phyloP scores from a whole-genome alignment of 2,888 invertebrate genomes.

The Limnephilus marmoratus region DNA sequence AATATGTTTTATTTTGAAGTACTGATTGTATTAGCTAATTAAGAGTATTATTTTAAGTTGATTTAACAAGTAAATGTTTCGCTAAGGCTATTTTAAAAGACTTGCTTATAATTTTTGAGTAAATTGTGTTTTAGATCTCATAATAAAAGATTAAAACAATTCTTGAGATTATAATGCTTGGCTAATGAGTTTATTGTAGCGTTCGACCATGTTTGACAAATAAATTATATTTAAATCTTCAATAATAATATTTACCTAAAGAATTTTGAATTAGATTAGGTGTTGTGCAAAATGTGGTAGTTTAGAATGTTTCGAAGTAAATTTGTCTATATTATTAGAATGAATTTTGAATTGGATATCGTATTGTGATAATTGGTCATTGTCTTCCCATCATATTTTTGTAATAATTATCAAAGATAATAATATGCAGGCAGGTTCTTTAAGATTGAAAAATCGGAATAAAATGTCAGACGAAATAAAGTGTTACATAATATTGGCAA shows the following conservation, averaged over 20 bases:
- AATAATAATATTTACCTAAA: neutral
- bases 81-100: neutral
- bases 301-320: neutral
- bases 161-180: neutral
- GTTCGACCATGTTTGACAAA: neutral
- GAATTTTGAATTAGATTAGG: neutral
- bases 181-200: neutral
- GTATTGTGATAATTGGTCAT: conserved; percentile 53
- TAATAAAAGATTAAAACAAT: neutral
- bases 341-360: conserved; percentile 16
- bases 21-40: conserved; percentile 20
- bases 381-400: conserved; percentile 55
- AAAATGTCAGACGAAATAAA: neutral
- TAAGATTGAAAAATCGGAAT: neutral
- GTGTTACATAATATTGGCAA: neutral
- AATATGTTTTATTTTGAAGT: conserved; percentile 18
- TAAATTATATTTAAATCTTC: neutral
- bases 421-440: neutral
- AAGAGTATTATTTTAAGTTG: neutral
- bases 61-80: neutral
- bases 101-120: neutral
- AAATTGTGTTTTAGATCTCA: neutral
- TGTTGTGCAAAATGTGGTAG: neutral
- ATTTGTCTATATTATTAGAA: neutral
- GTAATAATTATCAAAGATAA: conserved; percentile 20